Evolutionary conservation across 2,113 vertebrate genomes (phyloP), one percentile per base, ranked within the genome.

Genomic region (Myrmecobius fasciatus): DNA sequence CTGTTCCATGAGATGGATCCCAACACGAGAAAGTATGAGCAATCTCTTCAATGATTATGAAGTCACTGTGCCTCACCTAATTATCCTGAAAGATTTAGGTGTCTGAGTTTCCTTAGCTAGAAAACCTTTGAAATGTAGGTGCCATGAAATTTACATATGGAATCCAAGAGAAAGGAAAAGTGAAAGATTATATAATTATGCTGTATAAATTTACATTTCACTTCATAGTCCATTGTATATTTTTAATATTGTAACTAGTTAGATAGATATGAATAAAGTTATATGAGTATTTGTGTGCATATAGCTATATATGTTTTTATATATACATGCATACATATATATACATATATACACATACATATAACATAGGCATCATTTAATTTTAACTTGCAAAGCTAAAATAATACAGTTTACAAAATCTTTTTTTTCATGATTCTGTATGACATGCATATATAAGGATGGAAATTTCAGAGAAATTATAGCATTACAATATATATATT

Each of bases 41-140:
- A 56, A 46, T 96, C 91, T 96, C 93, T 94, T 95, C 94, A 75
- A 88, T 92, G 94, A 14, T 89, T 46, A 96, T 46, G 8, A 10
- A 90, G 53, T 96, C 97, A 75, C 51, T 94, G 94, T 91, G 91
- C 95, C 25, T 48, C 12, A 91, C 52, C 96, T 75, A 53, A 97
- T 95, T 94, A 96, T 91, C 90, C 95, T 91, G 96, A 97, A 97
- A 95, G 49, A 43, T 31, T 17, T 91, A 90, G 52, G 92, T 92
- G 92, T 90, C 67, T 95, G 96, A 93, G 56, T 96, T 94, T 95
- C 96, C 95, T 94, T 91, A 94, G 91, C 90, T 94, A 91, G 98
- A 97, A 98, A 98, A 98, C 94, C 89, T 95, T 53, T 51, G 91
- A 91, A 98, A 97, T 98, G 98, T 97, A 96, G 96, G 95, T 98